These are phyloP conservation scores for Alviniconcha strummeri DNA, from an alignment of 2,888 invertebrate genomes.

Conservation along the genomic window DNA sequence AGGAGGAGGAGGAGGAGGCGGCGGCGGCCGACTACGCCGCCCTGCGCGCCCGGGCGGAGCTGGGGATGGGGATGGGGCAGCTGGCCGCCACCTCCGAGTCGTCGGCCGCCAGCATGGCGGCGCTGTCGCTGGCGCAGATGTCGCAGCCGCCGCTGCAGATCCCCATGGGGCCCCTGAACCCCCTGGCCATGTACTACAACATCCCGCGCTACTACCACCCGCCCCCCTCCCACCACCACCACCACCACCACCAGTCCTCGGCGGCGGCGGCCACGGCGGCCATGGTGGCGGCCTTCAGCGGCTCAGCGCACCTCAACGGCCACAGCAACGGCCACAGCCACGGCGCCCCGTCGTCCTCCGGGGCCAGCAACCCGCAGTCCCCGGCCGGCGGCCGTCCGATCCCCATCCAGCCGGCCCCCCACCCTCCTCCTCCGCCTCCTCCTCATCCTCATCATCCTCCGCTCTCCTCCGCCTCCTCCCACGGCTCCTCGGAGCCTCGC, in stretches of 20 bases:
- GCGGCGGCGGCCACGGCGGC: slow-evolving; percentile 21
- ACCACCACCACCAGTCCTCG: slow-evolving; percentile 25
- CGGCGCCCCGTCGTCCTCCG: slow-evolving; percentile 32
- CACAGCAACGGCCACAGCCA: slow-evolving; percentile 38
- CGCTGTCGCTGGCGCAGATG: slow-evolving; percentile 48
- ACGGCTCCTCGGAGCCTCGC: slow-evolving; percentile 50
- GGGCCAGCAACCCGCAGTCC: slow-evolving; percentile 23
- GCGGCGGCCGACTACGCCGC: not conserved
- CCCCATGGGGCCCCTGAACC: slow-evolving; percentile 60
- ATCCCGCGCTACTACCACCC: slow-evolving; percentile 63
- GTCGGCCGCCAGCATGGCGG: slow-evolving; percentile 46
- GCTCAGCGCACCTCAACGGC: slow-evolving; percentile 30
- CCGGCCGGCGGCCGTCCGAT: slow-evolving; percentile 38
- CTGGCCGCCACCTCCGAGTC: not conserved
- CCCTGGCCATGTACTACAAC: slow-evolving; percentile 65
- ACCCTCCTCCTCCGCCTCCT: slow-evolving; percentile 43
- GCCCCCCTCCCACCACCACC: slow-evolving; percentile 32
- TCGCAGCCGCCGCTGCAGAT: slow-evolving; percentile 57
- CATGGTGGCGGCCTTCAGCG: slow-evolving; percentile 29
- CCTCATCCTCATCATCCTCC: slow-evolving; percentile 34
- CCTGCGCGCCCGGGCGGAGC: not conserved
- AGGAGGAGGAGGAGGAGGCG: slow-evolving; percentile 12
- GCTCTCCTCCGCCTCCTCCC: slow-evolving; percentile 34
- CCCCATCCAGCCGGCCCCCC: slow-evolving; percentile 41
- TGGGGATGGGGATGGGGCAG: slow-evolving; percentile 8